A percentile compares a stretch with the other conserved stretches of the same genome.
Conservation (phyloP, 2,113 vertebrate genomes). For the Rattus rattus region DNA sequence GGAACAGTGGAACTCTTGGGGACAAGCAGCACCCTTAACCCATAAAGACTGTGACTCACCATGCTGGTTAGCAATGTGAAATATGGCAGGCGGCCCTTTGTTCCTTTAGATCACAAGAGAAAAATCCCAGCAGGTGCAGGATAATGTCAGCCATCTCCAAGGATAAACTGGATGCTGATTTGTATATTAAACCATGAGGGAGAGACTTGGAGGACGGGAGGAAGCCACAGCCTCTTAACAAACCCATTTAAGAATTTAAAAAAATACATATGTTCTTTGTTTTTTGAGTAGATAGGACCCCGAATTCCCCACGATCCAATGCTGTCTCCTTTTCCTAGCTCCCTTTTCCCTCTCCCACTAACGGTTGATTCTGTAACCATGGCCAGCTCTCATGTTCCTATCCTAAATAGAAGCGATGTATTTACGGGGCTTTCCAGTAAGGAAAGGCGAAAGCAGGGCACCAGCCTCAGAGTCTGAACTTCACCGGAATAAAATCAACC, state of each 20-base stretch:
- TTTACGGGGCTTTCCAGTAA: constrained; percentile 34
- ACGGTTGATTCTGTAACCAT: neutral
- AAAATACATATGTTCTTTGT: neutral
- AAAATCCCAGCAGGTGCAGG: neutral
- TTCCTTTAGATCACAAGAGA: neutral
- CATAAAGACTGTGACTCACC: neutral
- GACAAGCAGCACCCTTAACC: neutral
- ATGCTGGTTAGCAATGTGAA: neutral
- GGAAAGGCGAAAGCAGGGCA: neutral
- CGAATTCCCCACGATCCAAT: neutral
- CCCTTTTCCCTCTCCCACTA: no score
- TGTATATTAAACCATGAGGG: neutral
- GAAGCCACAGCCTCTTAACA: neutral
- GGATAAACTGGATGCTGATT: neutral
- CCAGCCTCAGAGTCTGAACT: neutral
- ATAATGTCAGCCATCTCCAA: neutral
- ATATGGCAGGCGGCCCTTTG: neutral
- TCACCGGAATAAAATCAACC: constrained; percentile 34
- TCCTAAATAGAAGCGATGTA: constrained; percentile 36
- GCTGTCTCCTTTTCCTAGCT: neutral
- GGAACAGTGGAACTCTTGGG: neutral
- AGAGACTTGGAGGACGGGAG: neutral
- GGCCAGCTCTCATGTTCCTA: neutral
- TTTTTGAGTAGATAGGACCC: neutral
- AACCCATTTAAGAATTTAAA: neutral